Evolutionary conservation across 2,797 vertebrate genomes (phyloP).

Genomic region (Cyprinodon diabolis): DNA sequence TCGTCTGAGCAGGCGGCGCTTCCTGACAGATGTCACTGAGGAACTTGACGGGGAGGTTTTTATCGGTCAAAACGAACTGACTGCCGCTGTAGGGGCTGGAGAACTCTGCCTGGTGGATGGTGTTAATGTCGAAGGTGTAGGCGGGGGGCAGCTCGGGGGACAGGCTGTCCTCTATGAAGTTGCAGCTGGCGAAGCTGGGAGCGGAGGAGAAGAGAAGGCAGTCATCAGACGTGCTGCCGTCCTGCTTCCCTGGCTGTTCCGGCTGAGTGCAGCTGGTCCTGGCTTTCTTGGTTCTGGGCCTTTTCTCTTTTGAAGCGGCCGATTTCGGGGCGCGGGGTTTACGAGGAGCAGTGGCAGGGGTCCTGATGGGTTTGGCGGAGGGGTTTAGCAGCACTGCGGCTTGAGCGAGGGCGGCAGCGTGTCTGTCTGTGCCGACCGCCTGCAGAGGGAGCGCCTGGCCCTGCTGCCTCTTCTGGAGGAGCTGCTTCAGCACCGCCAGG

Average conservation of each 20-base stretch:
- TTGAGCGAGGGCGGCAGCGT: slow-evolving; percentile 64
- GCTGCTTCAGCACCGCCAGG: slow-evolving; percentile 91
- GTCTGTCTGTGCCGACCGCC: slow-evolving; percentile 60
- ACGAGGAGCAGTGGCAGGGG: slow-evolving; percentile 74
- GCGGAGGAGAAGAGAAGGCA: slow-evolving; percentile 88
- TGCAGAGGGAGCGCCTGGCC: slow-evolving; percentile 70
- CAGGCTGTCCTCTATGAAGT: slow-evolving; percentile 93
- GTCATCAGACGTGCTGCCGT: slow-evolving; percentile 81
- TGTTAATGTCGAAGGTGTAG: slow-evolving; percentile 96
- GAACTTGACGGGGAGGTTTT: slow-evolving; percentile 93
- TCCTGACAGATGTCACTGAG: slow-evolving; percentile 94
- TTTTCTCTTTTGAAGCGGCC: slow-evolving; percentile 81
- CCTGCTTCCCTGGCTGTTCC: slow-evolving; percentile 63
- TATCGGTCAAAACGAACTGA: slow-evolving; percentile 96
- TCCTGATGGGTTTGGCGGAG: slow-evolving; percentile 76
- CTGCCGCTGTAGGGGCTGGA: slow-evolving; percentile 93
- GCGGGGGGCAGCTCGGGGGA: slow-evolving; percentile 93
- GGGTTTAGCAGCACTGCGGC: slow-evolving; percentile 67
- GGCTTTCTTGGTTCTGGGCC: slow-evolving; percentile 78
- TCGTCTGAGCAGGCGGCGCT: slow-evolving; percentile 72
- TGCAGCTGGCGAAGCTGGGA: slow-evolving; percentile 91
- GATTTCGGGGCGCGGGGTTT: slow-evolving; percentile 84
- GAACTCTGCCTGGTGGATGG: slow-evolving; percentile 92
- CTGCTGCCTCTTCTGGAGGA: slow-evolving; percentile 91
- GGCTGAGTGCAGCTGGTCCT: slow-evolving; percentile 75